Base-by-base conservation (phyloP, 2,888 invertebrate species). In the Euspilapteryx auroguttella region DNA sequence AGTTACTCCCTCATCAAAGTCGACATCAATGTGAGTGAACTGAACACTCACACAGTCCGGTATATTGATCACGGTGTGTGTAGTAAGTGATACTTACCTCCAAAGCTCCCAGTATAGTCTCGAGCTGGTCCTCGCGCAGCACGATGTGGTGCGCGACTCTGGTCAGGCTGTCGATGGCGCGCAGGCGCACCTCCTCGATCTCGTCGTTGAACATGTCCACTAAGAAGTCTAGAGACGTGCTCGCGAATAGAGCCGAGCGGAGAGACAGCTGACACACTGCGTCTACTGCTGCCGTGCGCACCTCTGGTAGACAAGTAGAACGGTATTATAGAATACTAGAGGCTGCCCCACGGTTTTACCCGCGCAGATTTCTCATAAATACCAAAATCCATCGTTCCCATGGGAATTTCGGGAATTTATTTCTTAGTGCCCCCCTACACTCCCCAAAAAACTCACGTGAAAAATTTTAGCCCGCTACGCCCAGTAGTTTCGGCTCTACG, bases 201-300 rank as follows among this genome's bases (percentile, higher is more conserved):
- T 99, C 99, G 54, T 99, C 98, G 61, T 99, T 99, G 59, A 99
- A 98, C 98, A 99, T 99, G 56, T 99, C 98, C 2, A 99, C 97
- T 24, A 99, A 79, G 54, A 96, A 97, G 61, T 99, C 98, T 20
- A 98, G 78, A 0, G 94, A 90, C 14, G 91, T 83, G 28, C 85
- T 84, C 1, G 98, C 94, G 68, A 97, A 96, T 21, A 82, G 79
- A 0, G 87, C 79, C 46, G 93, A 90, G 41, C 87, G 83, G 35
- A 90, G 64, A 0, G 97, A 94, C 37, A 99, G 66, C 39, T 86
- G 69, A 51, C 97, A 97, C 26, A 99, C 82, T 0, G 98, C 94
- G 50, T 94, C 93, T 0, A 99, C 90, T 0, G 96, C 87, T 1
- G 96, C 95, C 33, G 91, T 94, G 34, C 98, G 85, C 1, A 98